Percentiles rank a stretch among this genome's conserved stretches.
Conservation (phyloP, 1,140 invertebrate species). For the Protaetia brevitarsis region DNA sequence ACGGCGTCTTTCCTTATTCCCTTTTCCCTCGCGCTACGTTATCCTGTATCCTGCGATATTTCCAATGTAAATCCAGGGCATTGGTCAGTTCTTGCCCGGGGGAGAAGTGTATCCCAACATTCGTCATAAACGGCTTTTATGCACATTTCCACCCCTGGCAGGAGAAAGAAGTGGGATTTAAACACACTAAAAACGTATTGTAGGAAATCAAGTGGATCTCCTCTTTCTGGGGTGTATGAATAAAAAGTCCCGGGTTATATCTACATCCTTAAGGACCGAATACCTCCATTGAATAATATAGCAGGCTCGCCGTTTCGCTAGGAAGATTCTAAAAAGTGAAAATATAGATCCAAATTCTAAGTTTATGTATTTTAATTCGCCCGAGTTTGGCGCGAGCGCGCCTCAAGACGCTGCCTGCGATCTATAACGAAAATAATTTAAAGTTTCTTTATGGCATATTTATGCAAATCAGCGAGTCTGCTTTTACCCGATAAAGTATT, state of each 20-base stretch:
- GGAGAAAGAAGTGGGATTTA: too few relatives aligned
- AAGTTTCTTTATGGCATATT: conserved; percentile 37
- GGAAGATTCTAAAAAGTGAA: background rate
- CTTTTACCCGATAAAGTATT: conserved; percentile 47
- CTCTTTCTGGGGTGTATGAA: background rate
- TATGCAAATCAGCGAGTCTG: conserved; percentile 44
- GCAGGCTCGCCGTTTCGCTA: background rate
- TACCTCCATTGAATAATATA: conserved; percentile 4
- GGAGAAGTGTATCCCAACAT: background rate
- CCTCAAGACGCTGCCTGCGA: background rate
- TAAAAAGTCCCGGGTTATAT: background rate
- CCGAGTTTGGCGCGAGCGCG: background rate
- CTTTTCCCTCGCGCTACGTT: too few relatives aligned
- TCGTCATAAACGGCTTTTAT: background rate
- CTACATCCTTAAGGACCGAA: background rate
- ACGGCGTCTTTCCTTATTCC: too few relatives aligned
- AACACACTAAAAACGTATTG: background rate
- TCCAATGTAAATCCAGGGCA: conserved; percentile 3
- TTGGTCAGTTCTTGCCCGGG: conserved; percentile 5
- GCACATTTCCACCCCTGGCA: background rate
- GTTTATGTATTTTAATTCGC: background rate
- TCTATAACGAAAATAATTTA: conserved; percentile 20
- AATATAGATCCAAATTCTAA: background rate
- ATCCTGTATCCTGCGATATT: background rate
- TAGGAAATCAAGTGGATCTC: background rate